phyloP scores from a whole-genome alignment of 2,113 vertebrate species.

The Actenoides lindsayi region DNA sequence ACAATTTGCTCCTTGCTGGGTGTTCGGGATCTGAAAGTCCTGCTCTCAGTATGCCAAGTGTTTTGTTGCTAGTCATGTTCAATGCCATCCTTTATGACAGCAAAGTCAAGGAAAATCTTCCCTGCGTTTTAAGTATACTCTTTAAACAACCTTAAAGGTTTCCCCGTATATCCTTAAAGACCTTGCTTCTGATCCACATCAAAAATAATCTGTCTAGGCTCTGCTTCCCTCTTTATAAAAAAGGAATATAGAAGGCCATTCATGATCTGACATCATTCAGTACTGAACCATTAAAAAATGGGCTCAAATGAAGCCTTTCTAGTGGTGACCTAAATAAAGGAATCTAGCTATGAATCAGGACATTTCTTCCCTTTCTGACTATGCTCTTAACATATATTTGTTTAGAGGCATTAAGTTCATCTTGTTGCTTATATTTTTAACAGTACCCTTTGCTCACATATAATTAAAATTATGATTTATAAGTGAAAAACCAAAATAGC shows the following conservation, averaged over 20 bases:
- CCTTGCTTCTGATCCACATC: slow-evolving; percentile 19
- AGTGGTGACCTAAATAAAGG: slow-evolving; percentile 43
- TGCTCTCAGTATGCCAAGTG: slow-evolving; percentile 40
- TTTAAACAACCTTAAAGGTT: slow-evolving; percentile 5
- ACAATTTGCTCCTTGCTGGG: slow-evolving; percentile 67
- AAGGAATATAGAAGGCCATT: slow-evolving; percentile 29
- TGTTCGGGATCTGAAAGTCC: slow-evolving; percentile 59
- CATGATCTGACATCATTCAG: slow-evolving; percentile 18
- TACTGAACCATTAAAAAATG: neutral
- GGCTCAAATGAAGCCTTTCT: slow-evolving; percentile 22
- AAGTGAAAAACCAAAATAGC: slow-evolving; percentile 32
- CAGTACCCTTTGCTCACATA: neutral
- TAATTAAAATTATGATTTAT: slow-evolving; percentile 9
- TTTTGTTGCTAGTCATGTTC: slow-evolving; percentile 58
- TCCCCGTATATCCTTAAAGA: neutral
- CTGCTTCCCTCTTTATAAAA: slow-evolving; percentile 1
- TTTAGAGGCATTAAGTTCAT: slow-evolving; percentile 5
- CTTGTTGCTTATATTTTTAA: neutral
- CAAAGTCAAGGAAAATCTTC: slow-evolving; percentile 42
- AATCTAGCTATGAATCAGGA: slow-evolving; percentile 10
- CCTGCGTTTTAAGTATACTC: neutral
- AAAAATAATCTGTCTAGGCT: neutral
- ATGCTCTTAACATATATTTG: neutral
- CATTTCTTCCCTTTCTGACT: slow-evolving; percentile 8
- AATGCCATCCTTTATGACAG: slow-evolving; percentile 49